A percentile compares a stretch with the other conserved stretches of the same genome.
Conservation (phyloP, 2,113 vertebrate species). For the Typhlomys cinereus region DNA sequence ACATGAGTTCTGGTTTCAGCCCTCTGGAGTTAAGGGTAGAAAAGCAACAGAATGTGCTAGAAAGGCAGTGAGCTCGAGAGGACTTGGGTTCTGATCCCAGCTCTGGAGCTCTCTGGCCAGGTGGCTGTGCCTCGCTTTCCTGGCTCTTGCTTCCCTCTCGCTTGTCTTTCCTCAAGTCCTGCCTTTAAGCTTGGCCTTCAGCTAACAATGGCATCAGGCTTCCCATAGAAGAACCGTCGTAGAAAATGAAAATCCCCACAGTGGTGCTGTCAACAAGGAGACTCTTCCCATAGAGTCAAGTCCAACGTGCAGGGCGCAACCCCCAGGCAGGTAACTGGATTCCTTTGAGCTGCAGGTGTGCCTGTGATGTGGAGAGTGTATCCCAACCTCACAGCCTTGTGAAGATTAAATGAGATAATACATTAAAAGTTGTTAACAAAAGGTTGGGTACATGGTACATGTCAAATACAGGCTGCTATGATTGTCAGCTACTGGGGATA, state of each 20-base stretch:
- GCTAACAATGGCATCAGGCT: background rate
- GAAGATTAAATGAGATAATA: slow-evolving; percentile 29
- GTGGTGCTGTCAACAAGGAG: background rate
- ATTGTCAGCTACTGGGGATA: background rate
- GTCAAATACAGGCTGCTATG: background rate
- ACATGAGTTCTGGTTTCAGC: background rate
- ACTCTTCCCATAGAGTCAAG: background rate
- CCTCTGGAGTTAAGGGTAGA: background rate
- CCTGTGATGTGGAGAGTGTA: background rate
- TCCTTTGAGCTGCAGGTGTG: background rate
- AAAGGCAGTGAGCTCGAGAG: background rate
- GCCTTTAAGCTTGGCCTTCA: background rate
- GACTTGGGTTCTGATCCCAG: no score
- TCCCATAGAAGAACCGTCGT: background rate
- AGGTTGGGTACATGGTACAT: background rate
- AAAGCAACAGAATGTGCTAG: background rate
- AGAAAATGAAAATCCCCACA: background rate
- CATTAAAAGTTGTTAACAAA: background rate
- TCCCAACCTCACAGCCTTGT: background rate
- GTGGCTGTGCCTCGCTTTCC: background rate
- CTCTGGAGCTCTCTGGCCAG: background rate
- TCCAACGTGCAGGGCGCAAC: background rate
- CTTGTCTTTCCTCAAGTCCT: background rate
- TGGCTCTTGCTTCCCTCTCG: background rate
- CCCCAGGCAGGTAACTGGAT: background rate